Conservation (phyloP, 1,140 invertebrate genomes). For the Cydia strobilella region DNA sequence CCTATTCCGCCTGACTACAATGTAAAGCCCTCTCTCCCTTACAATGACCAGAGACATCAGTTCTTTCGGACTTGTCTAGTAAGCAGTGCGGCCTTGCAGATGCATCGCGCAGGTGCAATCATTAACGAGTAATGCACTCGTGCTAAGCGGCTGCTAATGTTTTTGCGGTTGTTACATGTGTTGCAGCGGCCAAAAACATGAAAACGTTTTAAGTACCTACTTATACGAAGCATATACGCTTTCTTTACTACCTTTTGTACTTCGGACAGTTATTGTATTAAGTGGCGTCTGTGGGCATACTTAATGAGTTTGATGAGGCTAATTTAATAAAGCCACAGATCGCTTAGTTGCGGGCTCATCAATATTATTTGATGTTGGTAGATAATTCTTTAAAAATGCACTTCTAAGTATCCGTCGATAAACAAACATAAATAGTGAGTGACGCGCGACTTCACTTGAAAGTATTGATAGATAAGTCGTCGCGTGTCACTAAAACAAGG, state of each 20-base stretch:
- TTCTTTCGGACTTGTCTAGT: conserved; percentile 10
- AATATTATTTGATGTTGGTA: not conserved
- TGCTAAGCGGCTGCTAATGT: conserved; percentile 30
- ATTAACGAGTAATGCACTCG: conserved; percentile 21
- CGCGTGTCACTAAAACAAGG: conserved; percentile 60
- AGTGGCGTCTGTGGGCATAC: conserved; percentile 34
- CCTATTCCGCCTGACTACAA: conserved; percentile 50
- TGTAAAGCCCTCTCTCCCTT: not conserved
- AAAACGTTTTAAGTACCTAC: not conserved
- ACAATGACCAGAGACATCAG: not conserved
- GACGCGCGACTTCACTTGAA: conserved; percentile 68
- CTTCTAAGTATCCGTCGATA: conserved; percentile 55
- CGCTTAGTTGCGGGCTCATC: not conserved
- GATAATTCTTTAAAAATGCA: conserved; percentile 4
- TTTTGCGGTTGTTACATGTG: conserved; percentile 18
- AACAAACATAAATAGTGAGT: conserved; percentile 58
- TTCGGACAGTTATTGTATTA: not conserved
- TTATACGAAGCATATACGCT: not conserved
- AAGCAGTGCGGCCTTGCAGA: conserved; percentile 55
- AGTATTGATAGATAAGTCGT: conserved; percentile 63
- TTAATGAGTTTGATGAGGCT: conserved; percentile 40
- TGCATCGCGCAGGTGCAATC: conserved; percentile 44
- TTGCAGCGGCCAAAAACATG: not conserved
- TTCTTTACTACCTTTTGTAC: not conserved
- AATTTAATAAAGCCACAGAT: not conserved